A percentile compares a stretch with the other conserved stretches of the same genome.
Conservation (phyloP, 2,113 vertebrate genomes). For the Pseudorasbora parva region DNA sequence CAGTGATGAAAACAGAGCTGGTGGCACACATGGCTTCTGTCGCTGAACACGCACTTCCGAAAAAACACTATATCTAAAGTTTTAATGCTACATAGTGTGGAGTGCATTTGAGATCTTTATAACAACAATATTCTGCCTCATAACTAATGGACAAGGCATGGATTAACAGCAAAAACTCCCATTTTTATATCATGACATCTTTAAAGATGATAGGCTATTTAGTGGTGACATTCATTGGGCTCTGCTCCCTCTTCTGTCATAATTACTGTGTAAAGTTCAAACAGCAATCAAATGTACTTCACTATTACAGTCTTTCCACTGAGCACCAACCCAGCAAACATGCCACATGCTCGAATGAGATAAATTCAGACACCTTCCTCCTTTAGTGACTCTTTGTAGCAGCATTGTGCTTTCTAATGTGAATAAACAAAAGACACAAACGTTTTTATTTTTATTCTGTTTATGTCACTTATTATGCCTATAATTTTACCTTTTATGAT, state of each 20-base stretch:
- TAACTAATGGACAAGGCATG: not conserved
- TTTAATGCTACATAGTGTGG: not conserved
- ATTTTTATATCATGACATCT: not conserved
- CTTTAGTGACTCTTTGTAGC: not conserved
- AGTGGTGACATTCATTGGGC: not conserved
- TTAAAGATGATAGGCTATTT: not conserved
- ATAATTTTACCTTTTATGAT: too few relatives aligned
- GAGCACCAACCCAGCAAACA: not conserved
- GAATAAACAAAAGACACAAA: not conserved
- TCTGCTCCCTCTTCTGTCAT: slow-evolving; percentile 3
- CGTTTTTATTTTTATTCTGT: not conserved
- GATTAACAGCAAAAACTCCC: not conserved
- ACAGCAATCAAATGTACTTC: not conserved
- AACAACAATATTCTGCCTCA: not conserved
- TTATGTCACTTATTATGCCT: not conserved
- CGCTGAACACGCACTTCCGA: not conserved
- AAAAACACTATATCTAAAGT: not conserved
- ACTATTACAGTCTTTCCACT: not conserved
- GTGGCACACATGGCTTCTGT: slow-evolving; percentile 5
- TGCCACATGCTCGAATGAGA: not conserved
- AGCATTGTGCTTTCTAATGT: not conserved
- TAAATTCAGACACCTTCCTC: not conserved
- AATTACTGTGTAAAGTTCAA: slow-evolving; percentile 16
- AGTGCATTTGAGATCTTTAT: not conserved
- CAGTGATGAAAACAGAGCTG: not conserved